phyloP scores from a whole-genome alignment of 2,797 vertebrate species.

The Knipowitschia caucasica region DNA sequence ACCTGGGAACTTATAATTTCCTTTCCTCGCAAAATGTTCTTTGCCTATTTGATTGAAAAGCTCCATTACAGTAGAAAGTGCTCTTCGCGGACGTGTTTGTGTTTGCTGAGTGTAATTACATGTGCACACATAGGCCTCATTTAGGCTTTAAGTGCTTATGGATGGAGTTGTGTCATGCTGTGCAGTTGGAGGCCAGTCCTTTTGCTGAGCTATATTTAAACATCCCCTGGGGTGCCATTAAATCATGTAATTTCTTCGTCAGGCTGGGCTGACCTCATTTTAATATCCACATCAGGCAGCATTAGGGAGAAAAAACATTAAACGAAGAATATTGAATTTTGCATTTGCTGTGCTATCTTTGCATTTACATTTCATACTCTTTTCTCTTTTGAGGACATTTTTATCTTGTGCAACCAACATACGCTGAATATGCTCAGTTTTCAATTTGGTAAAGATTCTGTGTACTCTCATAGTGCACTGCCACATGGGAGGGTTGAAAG shows the following conservation, averaged over 20 bases:
- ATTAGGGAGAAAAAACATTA: conserved; percentile 41
- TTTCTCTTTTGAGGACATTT: conserved; percentile 28
- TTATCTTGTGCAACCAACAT: conserved; percentile 22
- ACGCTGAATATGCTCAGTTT: conserved; percentile 20
- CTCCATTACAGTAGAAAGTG: conserved; percentile 12
- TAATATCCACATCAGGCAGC: conserved; percentile 64
- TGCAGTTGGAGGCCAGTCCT: conserved; percentile 55
- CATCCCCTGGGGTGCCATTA: conserved; percentile 75
- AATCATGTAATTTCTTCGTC: conserved; percentile 79
- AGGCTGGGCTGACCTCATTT: conserved; percentile 75
- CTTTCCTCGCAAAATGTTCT: background rate
- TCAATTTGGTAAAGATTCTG: conserved; percentile 22
- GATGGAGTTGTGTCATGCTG: conserved; percentile 62
- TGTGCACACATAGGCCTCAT: conserved; percentile 13
- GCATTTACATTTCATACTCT: conserved; percentile 32
- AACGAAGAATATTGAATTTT: conserved; percentile 47
- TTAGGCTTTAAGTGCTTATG: conserved; percentile 51
- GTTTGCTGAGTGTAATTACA: conserved; percentile 20
- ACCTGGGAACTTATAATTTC: background rate
- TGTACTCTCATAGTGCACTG: conserved; percentile 19
- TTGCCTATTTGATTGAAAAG: conserved; percentile 8
- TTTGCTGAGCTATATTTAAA: conserved; percentile 77
- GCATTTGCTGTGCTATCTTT: conserved; percentile 25
- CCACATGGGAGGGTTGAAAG: conserved; percentile 30
- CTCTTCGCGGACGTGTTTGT: conserved; percentile 10